These are phyloP conservation scores for Molorchus minor DNA, from an alignment of 2,888 invertebrate species.

Conservation along the genomic window DNA sequence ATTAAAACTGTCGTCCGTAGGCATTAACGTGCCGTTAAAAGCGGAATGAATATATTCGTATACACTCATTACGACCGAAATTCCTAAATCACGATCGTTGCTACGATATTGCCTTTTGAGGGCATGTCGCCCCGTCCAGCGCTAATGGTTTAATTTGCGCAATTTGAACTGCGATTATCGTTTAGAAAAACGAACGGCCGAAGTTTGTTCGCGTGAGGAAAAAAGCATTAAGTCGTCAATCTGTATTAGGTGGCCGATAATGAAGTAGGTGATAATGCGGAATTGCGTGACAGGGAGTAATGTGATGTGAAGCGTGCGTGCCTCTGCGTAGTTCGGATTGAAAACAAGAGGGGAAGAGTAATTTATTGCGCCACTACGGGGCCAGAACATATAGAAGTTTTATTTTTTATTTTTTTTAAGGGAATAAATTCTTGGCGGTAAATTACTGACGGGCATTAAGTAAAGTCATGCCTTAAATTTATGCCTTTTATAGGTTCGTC, in stretches of 20 bases:
- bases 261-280: constrained; percentile 47
- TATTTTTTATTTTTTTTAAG: too few relatives aligned
- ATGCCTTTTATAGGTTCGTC: too few relatives aligned
- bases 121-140: neutral
- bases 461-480: too few relatives aligned
- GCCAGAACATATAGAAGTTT: too few relatives aligned
- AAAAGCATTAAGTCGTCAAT: constrained; percentile 46
- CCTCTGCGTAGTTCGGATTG: constrained; percentile 40
- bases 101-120: constrained; percentile 1
- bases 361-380: constrained; percentile 32
- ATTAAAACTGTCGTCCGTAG: neutral
- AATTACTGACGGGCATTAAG: too few relatives aligned
- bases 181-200: constrained; percentile 7
- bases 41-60: neutral
- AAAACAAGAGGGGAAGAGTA: constrained; percentile 29
- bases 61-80: neutral
- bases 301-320: constrained; percentile 35
- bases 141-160: constrained; percentile 11
- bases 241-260: constrained; percentile 41
- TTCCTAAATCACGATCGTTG: neutral
- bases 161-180: neutral
- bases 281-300: constrained; percentile 42
- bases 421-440: too few relatives aligned
- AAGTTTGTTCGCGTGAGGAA: constrained; percentile 7
- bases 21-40: neutral